These are phyloP conservation scores for Periophthalmus modestus DNA, from an alignment of 2,113 vertebrate genomes.

Conservation along the genomic window DNA sequence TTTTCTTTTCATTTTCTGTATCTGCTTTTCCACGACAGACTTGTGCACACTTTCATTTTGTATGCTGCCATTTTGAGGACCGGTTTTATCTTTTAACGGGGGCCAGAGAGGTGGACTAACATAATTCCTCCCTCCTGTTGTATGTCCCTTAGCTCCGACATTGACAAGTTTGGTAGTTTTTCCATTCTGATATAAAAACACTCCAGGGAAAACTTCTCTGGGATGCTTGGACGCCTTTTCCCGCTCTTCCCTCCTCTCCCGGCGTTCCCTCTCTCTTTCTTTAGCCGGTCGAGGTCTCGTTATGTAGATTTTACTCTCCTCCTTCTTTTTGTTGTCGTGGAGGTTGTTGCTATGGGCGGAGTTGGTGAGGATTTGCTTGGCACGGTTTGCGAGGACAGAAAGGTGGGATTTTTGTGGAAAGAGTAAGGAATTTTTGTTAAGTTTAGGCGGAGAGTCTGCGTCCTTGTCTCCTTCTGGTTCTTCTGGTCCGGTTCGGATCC, in stretches of 20 bases:
- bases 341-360: slow-evolving; percentile 64
- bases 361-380: slow-evolving; percentile 77
- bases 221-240: slow-evolving; percentile 63
- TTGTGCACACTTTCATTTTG: slow-evolving; percentile 53
- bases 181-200: slow-evolving; percentile 84
- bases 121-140: slow-evolving; percentile 48
- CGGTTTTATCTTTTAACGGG: slow-evolving; percentile 54
- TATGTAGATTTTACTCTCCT: slow-evolving; percentile 87
- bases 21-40: slow-evolving; percentile 25
- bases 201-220: slow-evolving; percentile 80
- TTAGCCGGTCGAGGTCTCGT: slow-evolving; percentile 83
- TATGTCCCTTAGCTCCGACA: slow-evolving; percentile 70
- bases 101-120: slow-evolving; percentile 69
- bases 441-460: slow-evolving; percentile 61
- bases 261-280: slow-evolving; percentile 68
- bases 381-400: slow-evolving; percentile 77
- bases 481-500: slow-evolving; percentile 73
- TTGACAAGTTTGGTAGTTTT: slow-evolving; percentile 80
- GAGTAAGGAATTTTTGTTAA: slow-evolving; percentile 58
- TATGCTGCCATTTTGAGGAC: slow-evolving; percentile 61
- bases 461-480: slow-evolving; percentile 49
- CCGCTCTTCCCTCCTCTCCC: slow-evolving; percentile 58
- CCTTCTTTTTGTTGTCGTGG: slow-evolving; percentile 58
- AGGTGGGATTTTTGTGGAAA: slow-evolving; percentile 75
- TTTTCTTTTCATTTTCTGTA: slow-evolving; percentile 51